Percentiles rank a stretch among this genome's conserved stretches.
Conservation (phyloP, 35 echinoderm and acorn worm genomes). For the Ptychodera flava region DNA sequence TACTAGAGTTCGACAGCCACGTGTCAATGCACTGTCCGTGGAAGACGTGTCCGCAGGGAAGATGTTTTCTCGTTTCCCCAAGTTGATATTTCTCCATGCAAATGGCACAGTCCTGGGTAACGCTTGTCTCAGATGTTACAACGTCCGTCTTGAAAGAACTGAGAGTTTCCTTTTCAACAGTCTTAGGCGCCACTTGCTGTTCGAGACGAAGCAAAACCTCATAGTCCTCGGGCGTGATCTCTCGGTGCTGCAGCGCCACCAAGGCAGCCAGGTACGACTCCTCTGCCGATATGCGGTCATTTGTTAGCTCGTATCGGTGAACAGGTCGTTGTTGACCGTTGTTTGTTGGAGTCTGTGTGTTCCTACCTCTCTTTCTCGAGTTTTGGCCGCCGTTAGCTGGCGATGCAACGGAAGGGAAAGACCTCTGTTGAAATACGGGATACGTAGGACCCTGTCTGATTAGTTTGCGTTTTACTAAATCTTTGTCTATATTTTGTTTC, state of each 20-base stretch:
- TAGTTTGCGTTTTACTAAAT: neutral
- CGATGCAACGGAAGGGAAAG: neutral
- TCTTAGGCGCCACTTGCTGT: constrained; percentile 63
- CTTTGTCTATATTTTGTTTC: neutral
- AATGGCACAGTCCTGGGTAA: constrained; percentile 45
- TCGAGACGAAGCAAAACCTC: constrained; percentile 65
- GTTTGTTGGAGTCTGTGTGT: neutral
- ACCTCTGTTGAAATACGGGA: neutral
- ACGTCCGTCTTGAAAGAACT: constrained; percentile 18
- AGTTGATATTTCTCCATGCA: constrained; percentile 59
- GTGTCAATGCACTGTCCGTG: constrained; percentile 50
- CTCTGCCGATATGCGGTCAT: neutral
- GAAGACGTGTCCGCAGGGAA: constrained; percentile 62
- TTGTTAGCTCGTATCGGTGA: neutral
- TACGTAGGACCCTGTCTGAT: neutral
- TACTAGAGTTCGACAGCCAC: constrained; percentile 51
- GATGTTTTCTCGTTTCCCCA: constrained; percentile 52
- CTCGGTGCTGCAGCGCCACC: constrained; percentile 60
- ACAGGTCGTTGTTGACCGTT: too few species aligned
- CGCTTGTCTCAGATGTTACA: neutral
- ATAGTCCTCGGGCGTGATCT: constrained; percentile 84
- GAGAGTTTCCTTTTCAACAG: constrained; percentile 23
- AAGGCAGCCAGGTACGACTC: constrained; percentile 9
- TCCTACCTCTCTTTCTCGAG: neutral
- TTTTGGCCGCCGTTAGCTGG: neutral